Evolutionary conservation across 2,113 vertebrate genomes (phyloP), one percentile per base, ranked within the genome.

Genomic region (Marcusenius ussheri): DNA sequence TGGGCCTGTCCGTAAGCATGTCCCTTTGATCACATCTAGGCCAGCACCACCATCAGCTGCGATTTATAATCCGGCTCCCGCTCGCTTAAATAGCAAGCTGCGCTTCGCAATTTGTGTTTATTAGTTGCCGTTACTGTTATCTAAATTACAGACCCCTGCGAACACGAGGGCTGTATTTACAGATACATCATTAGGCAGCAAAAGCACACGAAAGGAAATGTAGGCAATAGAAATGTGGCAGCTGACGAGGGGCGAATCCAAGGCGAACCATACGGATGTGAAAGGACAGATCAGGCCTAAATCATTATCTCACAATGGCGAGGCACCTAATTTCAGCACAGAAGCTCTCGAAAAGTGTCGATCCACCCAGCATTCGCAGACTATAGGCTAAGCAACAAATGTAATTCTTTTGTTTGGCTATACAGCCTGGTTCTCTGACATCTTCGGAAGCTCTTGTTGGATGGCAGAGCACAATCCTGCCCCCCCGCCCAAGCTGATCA

Each of bases 91-190:
- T 5, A 49, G 24, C 80, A 39, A 84, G 49, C 51, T n/a, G 70
- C 47, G n/a, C 80, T 62, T 51, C 15, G n/a, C 77, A 89, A 45
- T 58, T 85, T 46, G 39, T 62, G 89, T 84, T 89, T 84, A 89
- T 84, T 58, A 89, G 77, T 21, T 85, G 21, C 53, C 10, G 24
- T 24, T 45, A 13, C 80, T 47, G 77, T 31, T 89, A 89, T 85
- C 51, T 58, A 89, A 89, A 89, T 89, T 42, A 53, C 39, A 46
- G 89, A 89, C 89, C 89, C 80, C 27, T 84, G 80, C 80, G 39
- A 85, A 47, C 89, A 84, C 31, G 24, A 17, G n/a, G 21, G 51
- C 89, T 62, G 49, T 80, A 53, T 83, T 89, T 89, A 53, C 77
- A 53, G 19, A 27, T 24, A 84, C 77, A 62, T 84, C 88, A 80